Evolutionary conservation across 2,797 vertebrate species (phyloP).

Genomic region (Manis pentadactyla): DNA sequence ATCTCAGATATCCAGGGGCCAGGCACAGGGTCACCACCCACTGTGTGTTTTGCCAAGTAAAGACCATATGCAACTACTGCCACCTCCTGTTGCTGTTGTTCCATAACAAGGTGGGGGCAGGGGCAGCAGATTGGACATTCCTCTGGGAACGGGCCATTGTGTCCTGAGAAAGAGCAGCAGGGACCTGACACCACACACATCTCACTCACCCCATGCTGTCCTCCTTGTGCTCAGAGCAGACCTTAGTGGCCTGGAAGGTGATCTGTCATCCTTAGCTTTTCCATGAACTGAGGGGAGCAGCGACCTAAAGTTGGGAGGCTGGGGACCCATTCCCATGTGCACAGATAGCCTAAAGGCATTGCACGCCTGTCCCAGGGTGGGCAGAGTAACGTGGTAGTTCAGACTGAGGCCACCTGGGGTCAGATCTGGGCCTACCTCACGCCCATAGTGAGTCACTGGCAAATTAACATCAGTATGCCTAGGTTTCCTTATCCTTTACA

Average conservation of each 20-base stretch:
- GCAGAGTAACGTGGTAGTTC: not conserved
- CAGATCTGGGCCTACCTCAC: not conserved
- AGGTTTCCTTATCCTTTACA: not conserved
- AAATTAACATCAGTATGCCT: not conserved
- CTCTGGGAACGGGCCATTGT: not conserved
- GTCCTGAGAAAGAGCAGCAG: not conserved
- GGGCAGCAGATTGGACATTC: no score
- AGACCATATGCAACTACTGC: not conserved
- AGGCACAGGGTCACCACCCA: no score
- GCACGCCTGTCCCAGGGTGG: not conserved
- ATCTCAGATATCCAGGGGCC: not conserved
- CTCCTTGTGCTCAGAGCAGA: not conserved
- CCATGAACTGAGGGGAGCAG: accelerated
- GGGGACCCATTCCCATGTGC: accelerated
- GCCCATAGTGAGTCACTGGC: not conserved
- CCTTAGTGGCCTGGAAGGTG: no score
- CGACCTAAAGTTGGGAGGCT: not conserved
- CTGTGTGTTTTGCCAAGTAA: not conserved
- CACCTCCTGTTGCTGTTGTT: not conserved
- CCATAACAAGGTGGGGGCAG: not conserved
- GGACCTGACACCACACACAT: accelerated
- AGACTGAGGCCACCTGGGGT: not conserved
- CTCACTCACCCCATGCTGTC: accelerated
- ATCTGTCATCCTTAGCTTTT: not conserved
- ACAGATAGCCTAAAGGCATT: not conserved